Base-by-base conservation (phyloP, 2,113 vertebrate genomes). In the Festucalex cinctus region DNA sequence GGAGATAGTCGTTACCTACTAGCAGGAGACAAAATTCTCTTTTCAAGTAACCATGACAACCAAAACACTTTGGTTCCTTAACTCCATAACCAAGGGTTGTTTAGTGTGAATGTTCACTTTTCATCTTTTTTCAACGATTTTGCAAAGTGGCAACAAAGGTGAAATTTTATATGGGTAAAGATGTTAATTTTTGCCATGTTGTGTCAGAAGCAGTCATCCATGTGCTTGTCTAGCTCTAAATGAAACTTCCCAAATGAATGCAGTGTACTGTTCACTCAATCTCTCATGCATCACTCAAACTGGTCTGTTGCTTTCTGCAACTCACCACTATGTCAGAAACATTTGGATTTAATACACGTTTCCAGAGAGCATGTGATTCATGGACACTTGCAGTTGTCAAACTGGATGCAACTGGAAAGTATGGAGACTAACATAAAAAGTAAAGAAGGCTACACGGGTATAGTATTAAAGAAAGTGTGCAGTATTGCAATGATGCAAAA, bases 171-270 rank as follows among this genome's bases (percentile, higher is more conserved):
- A 71, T 59, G 51, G 28, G 35, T 71, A 68, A 83, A 68, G 63
- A 86, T 80, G 83, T 79, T 73, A 72, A 86, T 82, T 80, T 75
- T 63, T 68, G 24, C 60, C 71, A 66, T 75, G 77, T 66, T 83
- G 72, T 67, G 61, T 74, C 63, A 67, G 71, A 62, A 68, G 73
- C 75, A 70, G 67, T 63, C 16, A 20, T 68, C 71, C 75, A 68
- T 69, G 69, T 81, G 84, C 87, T 83, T 85, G 81, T 63, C 79
- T 83, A 74, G 73, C 75, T 84, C 74, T 78, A 82, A 86, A 85
- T 81, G 79, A 84, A 83, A 85, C 64, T 89, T 86, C 74, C 63
- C 76, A 82, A 86, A 86, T 74, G 84, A 86, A 80, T 44, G 58
- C 68, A 77, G 71, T 36, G 37, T 6, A 37, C 13, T 17, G 43